phyloP scores from a whole-genome alignment of 1,140 invertebrate species.

The Apis mellifera region Amel_HAv3.1 CM009937.2:14033501-14034000 shows the following conservation, averaged over 20 bases:
- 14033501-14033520: too few relatives aligned
- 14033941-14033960: constrained; percentile 45
- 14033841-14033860: constrained; percentile 68
- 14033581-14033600: too few relatives aligned
- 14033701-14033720: constrained; percentile 62
- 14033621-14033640: background rate
- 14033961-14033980: constrained; percentile 57
- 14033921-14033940: constrained; percentile 63
- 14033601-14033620: too few relatives aligned
- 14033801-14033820: constrained; percentile 32
- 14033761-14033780: constrained; percentile 64
- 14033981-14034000: constrained; percentile 63
- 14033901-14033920: constrained; percentile 69
- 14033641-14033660: constrained; percentile 60
- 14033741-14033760: constrained; percentile 74
- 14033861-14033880: constrained; percentile 72
- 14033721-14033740: constrained; percentile 76
- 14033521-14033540: too few relatives aligned
- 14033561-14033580: too few relatives aligned
- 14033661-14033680: constrained; percentile 9
- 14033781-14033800: constrained; percentile 39
- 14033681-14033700: constrained; percentile 51
- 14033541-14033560: too few relatives aligned
- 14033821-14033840: constrained; percentile 39
- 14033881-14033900: constrained; percentile 75